Percentiles rank a stretch among this genome's conserved stretches.
Conservation (phyloP, 64 coral and sea anemone genomes). For the Actinia equina region DNA sequence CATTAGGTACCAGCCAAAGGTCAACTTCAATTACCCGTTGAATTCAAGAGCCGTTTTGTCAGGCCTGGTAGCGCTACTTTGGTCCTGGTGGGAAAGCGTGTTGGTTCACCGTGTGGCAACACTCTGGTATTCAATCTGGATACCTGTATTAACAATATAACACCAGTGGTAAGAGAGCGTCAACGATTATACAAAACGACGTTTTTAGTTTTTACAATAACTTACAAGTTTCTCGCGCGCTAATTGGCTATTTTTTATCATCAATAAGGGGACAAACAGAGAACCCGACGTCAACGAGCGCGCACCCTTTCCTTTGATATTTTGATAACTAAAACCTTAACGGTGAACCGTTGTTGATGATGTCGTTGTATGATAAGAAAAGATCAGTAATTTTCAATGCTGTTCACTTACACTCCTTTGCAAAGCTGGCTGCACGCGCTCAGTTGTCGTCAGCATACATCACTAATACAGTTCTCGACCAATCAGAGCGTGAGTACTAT, state of each 20-base stretch:
- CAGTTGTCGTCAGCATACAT: neutral
- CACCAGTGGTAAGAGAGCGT: slow-evolving; percentile 76
- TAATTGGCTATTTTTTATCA: no score
- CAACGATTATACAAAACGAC: neutral
- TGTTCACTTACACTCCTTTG: no score
- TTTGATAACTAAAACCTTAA: neutral
- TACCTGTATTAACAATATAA: slow-evolving; percentile 94
- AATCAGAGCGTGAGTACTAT: neutral
- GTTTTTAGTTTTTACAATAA: neutral
- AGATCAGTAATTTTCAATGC: no score
- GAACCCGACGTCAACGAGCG: no score
- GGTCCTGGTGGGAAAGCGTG: slow-evolving; percentile 90
- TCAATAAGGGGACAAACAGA: no score
- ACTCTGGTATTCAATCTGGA: slow-evolving; percentile 88
- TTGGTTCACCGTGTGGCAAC: slow-evolving; percentile 79
- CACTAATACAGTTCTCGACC: neutral
- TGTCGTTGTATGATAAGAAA: no score
- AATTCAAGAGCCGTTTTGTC: slow-evolving; percentile 97
- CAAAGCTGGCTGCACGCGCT: neutral
- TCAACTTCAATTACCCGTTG: slow-evolving; percentile 86
- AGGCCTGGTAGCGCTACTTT: slow-evolving; percentile 79
- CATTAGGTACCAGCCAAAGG: slow-evolving; percentile 76
- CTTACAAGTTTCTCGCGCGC: neutral
- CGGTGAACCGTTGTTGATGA: no score
- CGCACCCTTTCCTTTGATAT: no score